Conservation (phyloP, 2,797 vertebrate genomes). For the Bradypodion pumilum region DNA sequence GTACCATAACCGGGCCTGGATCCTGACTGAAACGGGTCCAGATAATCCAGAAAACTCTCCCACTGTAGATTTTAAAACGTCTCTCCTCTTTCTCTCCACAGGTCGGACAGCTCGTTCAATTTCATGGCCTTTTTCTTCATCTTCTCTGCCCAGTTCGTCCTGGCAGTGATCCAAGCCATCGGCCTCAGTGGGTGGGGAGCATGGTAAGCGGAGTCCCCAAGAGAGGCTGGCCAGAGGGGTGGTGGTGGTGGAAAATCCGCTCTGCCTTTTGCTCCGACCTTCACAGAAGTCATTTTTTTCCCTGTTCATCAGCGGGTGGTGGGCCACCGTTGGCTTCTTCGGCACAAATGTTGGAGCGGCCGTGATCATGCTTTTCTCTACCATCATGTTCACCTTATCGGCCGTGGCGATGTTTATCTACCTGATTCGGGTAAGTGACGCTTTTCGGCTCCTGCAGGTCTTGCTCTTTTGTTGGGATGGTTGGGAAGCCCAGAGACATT, state of each 20-base stretch:
- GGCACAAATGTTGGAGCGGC: slow-evolving; percentile 62
- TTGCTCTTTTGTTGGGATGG: too few species aligned
- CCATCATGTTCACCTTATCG: slow-evolving; percentile 86
- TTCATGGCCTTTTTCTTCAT: slow-evolving; percentile 98
- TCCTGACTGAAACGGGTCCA: too few species aligned
- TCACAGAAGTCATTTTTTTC: not conserved
- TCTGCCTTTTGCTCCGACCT: too few species aligned
- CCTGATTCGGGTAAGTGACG: slow-evolving; percentile 71
- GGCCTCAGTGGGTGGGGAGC: slow-evolving; percentile 90
- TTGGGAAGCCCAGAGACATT: too few species aligned
- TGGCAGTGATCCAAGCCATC: slow-evolving; percentile 85
- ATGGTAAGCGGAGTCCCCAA: slow-evolving; percentile 80
- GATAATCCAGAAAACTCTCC: too few species aligned
- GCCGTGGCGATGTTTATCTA: slow-evolving; percentile 81
- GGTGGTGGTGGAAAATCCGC: too few species aligned
- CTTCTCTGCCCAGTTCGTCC: slow-evolving; percentile 88
- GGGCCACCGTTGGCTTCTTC: slow-evolving; percentile 71
- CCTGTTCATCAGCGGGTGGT: slow-evolving; percentile 72
- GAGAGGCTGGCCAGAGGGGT: too few species aligned
- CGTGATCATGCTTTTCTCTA: slow-evolving; percentile 90
- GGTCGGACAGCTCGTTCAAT: slow-evolving; percentile 97
- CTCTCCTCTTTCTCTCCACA: slow-evolving; percentile 60
- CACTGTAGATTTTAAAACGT: too few species aligned
- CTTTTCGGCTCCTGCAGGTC: not conserved
- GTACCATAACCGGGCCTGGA: too few species aligned